Evolutionary conservation across 2,888 invertebrate genomes (phyloP), one percentile per base, ranked within the genome.

Genomic region (Hydrotaea cyrtoneurina): DNA sequence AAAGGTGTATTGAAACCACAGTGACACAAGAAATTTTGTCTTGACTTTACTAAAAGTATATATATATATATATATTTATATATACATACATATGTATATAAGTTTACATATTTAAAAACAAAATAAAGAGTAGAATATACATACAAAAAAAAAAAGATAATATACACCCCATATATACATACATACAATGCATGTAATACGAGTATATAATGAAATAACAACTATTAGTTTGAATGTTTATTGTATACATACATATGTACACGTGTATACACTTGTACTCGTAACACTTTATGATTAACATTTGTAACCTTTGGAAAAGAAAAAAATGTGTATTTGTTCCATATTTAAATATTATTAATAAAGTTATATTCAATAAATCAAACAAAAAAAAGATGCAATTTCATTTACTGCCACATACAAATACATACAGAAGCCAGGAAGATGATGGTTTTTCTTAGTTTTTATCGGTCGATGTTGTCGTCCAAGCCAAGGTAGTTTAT

Each of bases 261-360:
- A 0, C 2, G 46, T 19, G 21, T 50, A 53, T 31, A 72, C 50
- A 62, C 46, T 39, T 69, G 69, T 69, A 69, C 23, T 71, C 69
- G 71, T 78, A 80, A 79, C 79, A 86, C 81, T 85, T 85, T 77
- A 82, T 77, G 84, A 85, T 85, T 82, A 85, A 85, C 82, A 85
- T 82, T 85, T 85, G 79, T 85, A 85, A 85, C 81, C 84, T 85
- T 84, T 81, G 69, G 69, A 69, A 19, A 66, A 43, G 66, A 69
- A 81, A 83, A 78, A 80, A 77, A 85, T 77, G 84, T 85, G 84
- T 85, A 85, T 85, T 85, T 85, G 84, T 85, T 85, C 84, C 82
- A 82, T 82, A 85, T 85, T 85, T 85, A 76, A 81, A 85, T 79
- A 85, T 85, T 83, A 80, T 83, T 59, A 85, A 81, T 82, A 85